phyloP scores from a whole-genome alignment of 2,888 invertebrate genomes.

The Drosophila falleni region DNA sequence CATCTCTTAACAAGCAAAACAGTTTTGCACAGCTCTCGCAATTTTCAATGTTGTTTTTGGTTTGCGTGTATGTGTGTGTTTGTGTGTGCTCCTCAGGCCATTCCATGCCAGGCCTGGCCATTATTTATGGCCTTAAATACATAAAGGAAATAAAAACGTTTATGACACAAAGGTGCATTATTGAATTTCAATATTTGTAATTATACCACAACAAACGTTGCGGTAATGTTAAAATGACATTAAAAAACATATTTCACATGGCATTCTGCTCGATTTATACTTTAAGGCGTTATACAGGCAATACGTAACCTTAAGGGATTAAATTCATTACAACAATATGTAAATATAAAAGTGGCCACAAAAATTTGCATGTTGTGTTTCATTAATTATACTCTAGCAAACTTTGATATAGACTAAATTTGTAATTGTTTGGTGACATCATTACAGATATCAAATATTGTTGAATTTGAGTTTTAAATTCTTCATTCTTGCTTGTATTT shows the following conservation, averaged over 20 bases:
- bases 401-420: background rate
- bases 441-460: background rate
- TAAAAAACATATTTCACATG: constrained; percentile 2
- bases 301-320: background rate
- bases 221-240: constrained; percentile 10
- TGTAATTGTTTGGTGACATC: background rate
- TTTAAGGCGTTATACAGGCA: background rate
- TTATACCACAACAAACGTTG: constrained; percentile 9
- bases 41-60: constrained; percentile 58
- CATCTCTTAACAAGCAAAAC: constrained; percentile 70
- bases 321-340: background rate
- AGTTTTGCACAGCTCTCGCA: constrained; percentile 73
- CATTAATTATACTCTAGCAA: background rate
- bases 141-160: constrained; percentile 13
- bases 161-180: constrained; percentile 31
- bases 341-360: background rate
- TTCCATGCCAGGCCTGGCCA: constrained; percentile 8
- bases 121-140: constrained; percentile 69
- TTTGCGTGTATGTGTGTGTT: constrained; percentile 25
- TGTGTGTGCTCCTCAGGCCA: constrained; percentile 6
- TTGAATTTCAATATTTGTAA: constrained; percentile 53
- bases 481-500: no score
- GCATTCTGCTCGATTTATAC: constrained; percentile 1
- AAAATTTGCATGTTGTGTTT: background rate
- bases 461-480: no score